phyloP scores from a whole-genome alignment of 2,888 invertebrate genomes.

The Lepetodrilus schrolli region DNA sequence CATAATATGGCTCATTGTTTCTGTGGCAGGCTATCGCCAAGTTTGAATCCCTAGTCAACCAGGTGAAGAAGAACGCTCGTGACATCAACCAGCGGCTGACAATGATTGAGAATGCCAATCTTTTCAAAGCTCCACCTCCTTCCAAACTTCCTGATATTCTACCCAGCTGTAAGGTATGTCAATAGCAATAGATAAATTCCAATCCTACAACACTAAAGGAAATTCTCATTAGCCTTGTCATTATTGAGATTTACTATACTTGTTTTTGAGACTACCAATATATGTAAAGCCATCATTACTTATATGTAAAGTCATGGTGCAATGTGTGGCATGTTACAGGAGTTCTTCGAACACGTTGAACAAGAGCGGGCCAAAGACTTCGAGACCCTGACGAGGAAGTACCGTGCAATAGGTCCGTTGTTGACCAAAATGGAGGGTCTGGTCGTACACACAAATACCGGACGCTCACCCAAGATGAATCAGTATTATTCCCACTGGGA shows the following conservation, averaged over 20 bases:
- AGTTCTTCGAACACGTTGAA: conserved; percentile 84
- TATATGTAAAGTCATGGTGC: no score
- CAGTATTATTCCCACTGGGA: conserved; percentile 90
- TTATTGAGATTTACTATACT: no score
- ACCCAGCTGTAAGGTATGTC: conserved; percentile 74
- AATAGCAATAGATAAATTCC: no score
- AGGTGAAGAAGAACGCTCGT: conserved; percentile 76
- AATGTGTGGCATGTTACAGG: no score
- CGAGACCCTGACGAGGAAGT: conserved; percentile 82
- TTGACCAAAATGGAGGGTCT: conserved; percentile 90
- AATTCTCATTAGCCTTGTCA: no score
- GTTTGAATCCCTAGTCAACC: conserved; percentile 76
- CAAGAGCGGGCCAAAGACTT: conserved; percentile 82
- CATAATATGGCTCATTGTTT: no score
- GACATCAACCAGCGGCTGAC: conserved; percentile 73
- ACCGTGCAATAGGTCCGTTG: conserved; percentile 86
- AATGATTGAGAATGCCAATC: conserved; percentile 71
- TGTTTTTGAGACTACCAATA: no score
- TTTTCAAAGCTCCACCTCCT: conserved; percentile 71
- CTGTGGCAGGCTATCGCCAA: conserved; percentile 75
- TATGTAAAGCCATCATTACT: no score
- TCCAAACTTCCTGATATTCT: conserved; percentile 60
- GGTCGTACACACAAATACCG: conserved; percentile 86
- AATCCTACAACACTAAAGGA: no score
- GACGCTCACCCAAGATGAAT: conserved; percentile 83